phyloP scores from a whole-genome alignment of 2,888 invertebrate genomes.

The Brachypterus glaber region DNA sequence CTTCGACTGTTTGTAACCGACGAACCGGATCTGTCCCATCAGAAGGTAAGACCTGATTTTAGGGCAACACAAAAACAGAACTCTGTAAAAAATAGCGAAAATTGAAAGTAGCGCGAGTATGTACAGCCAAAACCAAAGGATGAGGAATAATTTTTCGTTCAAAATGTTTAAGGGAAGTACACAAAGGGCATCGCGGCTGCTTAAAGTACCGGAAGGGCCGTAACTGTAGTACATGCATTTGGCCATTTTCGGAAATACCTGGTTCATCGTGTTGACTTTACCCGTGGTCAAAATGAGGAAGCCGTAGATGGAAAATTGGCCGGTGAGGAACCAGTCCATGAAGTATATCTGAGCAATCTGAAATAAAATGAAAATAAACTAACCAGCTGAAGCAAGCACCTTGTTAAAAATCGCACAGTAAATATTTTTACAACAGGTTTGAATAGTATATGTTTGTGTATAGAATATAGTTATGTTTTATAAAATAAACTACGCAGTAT shows the following conservation, averaged over 20 bases:
- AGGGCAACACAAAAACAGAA: slow-evolving; percentile 46
- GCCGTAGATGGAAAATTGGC: slow-evolving; percentile 53
- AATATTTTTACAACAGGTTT: too few relatives aligned
- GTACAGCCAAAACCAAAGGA: slow-evolving; percentile 68
- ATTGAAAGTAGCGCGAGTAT: slow-evolving; percentile 52
- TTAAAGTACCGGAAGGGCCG: slow-evolving; percentile 51
- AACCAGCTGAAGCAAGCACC: too few relatives aligned
- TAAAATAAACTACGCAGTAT: too few relatives aligned
- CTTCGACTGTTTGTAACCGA: slow-evolving; percentile 43
- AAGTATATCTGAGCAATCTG: slow-evolving; percentile 61
- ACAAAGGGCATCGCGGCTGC: slow-evolving; percentile 55
- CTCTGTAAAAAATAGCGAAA: slow-evolving; percentile 56
- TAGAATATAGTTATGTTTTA: too few relatives aligned
- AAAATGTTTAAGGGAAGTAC: slow-evolving; percentile 69
- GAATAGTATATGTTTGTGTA: too few relatives aligned
- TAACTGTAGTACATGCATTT: slow-evolving; percentile 52
- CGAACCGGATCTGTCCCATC: slow-evolving; percentile 51
- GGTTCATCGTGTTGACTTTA: slow-evolving; percentile 51
- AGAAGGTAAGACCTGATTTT: slow-evolving; percentile 53
- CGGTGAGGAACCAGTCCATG: slow-evolving; percentile 55
- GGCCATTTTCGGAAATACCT: slow-evolving; percentile 59
- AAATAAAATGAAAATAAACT: slow-evolving; percentile 20
- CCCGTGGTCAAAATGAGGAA: slow-evolving; percentile 43
- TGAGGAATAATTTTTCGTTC: slow-evolving; percentile 68
- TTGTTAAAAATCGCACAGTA: too few relatives aligned